These are phyloP conservation scores for Saxidomus purpurata DNA, from an alignment of 1,140 invertebrate genomes.

Conservation along the genomic window DNA sequence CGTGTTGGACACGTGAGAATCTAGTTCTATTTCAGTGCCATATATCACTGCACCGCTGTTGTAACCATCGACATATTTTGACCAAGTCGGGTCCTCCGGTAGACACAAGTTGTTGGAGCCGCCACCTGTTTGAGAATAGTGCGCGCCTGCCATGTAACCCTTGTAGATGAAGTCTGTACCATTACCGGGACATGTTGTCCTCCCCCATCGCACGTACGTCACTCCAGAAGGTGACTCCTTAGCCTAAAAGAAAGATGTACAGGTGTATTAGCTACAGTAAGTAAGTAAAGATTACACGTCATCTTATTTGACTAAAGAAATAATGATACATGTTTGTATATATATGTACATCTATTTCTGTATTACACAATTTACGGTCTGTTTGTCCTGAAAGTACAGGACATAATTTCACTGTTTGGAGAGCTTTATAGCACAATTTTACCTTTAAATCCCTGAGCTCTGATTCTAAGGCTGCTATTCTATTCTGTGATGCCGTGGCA, in stretches of 20 bases:
- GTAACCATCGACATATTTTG: neutral
- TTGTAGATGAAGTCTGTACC: constrained; percentile 33
- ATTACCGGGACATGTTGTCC: neutral
- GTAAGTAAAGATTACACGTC: too few species aligned
- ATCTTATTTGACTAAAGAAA: too few species aligned
- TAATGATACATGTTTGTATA: too few species aligned
- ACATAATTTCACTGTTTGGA: too few species aligned
- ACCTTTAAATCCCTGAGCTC: neutral
- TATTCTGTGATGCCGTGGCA: neutral
- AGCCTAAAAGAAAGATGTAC: neutral
- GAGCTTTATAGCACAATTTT: too few species aligned
- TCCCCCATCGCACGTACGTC: constrained; percentile 23
- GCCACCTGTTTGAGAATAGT: neutral
- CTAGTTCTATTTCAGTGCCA: constrained; percentile 25
- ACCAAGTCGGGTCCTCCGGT: constrained; percentile 12
- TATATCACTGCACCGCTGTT: neutral
- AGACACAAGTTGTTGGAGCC: constrained; percentile 15
- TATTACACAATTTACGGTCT: too few species aligned
- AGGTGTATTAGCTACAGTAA: too few species aligned
- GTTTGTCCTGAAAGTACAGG: too few species aligned
- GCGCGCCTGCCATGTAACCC: neutral
- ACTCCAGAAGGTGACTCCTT: neutral
- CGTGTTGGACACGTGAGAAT: neutral
- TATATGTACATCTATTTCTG: too few species aligned
- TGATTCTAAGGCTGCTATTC: neutral